phyloP scores from a whole-genome alignment of 2,797 vertebrate species.

The Lerista edwardsae region DNA sequence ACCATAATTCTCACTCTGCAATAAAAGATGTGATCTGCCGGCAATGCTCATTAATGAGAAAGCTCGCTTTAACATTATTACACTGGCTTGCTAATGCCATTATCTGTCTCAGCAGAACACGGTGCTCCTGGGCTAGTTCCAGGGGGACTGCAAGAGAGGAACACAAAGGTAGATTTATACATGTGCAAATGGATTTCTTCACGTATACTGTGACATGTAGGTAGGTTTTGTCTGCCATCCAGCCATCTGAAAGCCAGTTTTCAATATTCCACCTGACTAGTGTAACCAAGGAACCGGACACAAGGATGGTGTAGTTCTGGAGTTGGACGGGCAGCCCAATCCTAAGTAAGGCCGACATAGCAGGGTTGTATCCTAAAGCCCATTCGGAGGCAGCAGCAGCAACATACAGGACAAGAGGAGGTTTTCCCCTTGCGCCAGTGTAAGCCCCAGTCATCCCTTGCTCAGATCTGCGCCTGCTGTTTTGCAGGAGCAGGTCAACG shows the following conservation, averaged over 20 bases:
- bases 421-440: too few relatives aligned
- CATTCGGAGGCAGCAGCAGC: too few relatives aligned
- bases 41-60: slow-evolving; percentile 28
- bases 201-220: background rate
- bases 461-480: too few relatives aligned
- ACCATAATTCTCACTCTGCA: slow-evolving; percentile 11
- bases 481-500: too few relatives aligned
- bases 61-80: slow-evolving; percentile 23
- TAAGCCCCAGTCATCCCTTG: too few relatives aligned
- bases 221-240: background rate
- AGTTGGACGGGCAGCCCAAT: too few relatives aligned
- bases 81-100: slow-evolving; percentile 18
- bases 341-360: too few relatives aligned
- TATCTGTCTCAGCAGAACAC: slow-evolving; percentile 11
- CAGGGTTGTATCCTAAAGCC: too few relatives aligned
- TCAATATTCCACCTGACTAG: background rate
- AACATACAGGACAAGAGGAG: too few relatives aligned
- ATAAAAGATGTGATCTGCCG: slow-evolving; percentile 15
- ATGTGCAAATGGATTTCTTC: background rate
- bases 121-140: background rate
- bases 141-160: background rate
- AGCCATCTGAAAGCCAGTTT: background rate
- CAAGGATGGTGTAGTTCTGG: too few relatives aligned
- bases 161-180: background rate
- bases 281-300: background rate